Percentiles rank a stretch among this genome's conserved stretches.
Conservation (phyloP, 2,113 vertebrate species). For the Suricata suricatta region DNA sequence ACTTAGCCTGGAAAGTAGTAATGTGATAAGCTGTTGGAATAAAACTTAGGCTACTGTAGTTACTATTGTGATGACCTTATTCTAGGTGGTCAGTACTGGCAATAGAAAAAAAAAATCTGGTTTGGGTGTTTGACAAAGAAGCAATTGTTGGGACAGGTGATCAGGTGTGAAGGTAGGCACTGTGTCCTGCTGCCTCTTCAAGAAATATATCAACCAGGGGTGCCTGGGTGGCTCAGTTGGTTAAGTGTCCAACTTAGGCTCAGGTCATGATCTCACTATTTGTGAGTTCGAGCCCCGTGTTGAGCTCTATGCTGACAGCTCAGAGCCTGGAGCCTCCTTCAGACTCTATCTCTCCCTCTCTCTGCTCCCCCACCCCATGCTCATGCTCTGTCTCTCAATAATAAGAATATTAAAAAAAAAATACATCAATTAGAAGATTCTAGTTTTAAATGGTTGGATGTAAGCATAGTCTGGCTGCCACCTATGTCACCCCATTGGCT, state of each 20-base stretch:
- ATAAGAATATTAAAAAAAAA: not conserved
- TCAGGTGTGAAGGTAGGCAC: too few relatives aligned
- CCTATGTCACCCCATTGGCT: not conserved
- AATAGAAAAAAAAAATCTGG: not conserved
- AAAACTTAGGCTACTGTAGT: not conserved
- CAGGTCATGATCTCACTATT: too few relatives aligned
- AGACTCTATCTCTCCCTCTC: too few relatives aligned
- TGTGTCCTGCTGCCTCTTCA: not conserved
- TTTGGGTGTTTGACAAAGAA: conserved; percentile 10
- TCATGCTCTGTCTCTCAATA: too few relatives aligned
- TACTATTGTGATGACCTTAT: not conserved
- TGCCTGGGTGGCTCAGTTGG: too few relatives aligned
- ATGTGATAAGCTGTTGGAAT: not conserved
- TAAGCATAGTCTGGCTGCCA: not conserved
- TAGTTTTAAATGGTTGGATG: not conserved
- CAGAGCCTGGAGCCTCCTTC: too few relatives aligned
- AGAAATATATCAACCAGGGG: not conserved
- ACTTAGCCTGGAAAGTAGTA: not conserved
- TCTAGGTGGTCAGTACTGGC: not conserved
- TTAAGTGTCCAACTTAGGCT: too few relatives aligned
- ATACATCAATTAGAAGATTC: not conserved
- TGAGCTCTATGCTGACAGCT: too few relatives aligned
- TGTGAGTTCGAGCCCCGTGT: too few relatives aligned
- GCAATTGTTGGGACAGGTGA: not conserved
- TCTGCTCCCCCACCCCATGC: too few relatives aligned